phyloP scores from a whole-genome alignment of 1,140 invertebrate species.

The Diorhabda sublineata region DNA sequence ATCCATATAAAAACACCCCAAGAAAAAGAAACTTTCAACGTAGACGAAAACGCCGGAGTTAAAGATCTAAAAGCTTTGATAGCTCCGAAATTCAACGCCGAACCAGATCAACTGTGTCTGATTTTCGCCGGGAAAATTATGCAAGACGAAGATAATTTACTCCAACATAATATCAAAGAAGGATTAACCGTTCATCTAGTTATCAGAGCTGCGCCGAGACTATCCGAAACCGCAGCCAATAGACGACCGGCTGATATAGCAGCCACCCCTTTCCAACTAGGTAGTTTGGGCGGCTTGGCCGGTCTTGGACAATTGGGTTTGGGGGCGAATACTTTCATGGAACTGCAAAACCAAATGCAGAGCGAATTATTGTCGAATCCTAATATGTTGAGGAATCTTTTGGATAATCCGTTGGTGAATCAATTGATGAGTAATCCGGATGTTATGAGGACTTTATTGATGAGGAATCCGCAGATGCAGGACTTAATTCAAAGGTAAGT shows the following conservation, averaged over 20 bases:
- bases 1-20: conserved; percentile 94
- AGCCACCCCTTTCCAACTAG: conserved; percentile 66
- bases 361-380: conserved; percentile 88
- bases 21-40: conserved; percentile 85
- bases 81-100: conserved; percentile 82
- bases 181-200: conserved; percentile 96
- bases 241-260: conserved; percentile 52
- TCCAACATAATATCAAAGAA: conserved; percentile 90
- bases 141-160: conserved; percentile 90
- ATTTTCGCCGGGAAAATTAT: conserved; percentile 99
- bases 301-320: conserved; percentile 79
- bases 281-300: conserved; percentile 76
- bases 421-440: conserved; percentile 96
- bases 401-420: conserved; percentile 97
- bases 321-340: conserved; percentile 83
- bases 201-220: conserved; percentile 66
- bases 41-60: conserved; percentile 79
- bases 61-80: conserved; percentile 92
- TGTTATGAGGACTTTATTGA: conserved; percentile 87
- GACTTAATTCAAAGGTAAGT: conserved; percentile 76
- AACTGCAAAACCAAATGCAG: conserved; percentile 90
- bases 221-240: conserved; percentile 55
- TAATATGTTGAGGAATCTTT: conserved; percentile 85
- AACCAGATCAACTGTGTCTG: conserved; percentile 87
- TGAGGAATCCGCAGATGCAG: conserved; percentile 97